phyloP scores from a whole-genome alignment of 1,140 invertebrate genomes.

The Panagrolaimus sp. region DNA sequence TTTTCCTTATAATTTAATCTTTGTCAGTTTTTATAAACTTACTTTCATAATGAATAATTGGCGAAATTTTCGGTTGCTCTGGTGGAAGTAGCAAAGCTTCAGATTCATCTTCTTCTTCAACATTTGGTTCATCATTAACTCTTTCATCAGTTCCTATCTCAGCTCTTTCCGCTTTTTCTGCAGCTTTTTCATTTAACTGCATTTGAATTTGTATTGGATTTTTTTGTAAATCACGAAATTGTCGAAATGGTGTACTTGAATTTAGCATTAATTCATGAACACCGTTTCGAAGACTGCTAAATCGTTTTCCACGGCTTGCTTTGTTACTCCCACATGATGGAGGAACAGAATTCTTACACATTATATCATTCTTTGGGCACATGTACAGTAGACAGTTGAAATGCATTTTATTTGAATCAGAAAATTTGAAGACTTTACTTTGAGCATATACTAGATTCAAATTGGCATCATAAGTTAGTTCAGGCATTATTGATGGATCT shows the following conservation, averaged over 20 bases:
- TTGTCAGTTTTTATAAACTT: background rate
- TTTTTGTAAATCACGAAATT: slow-evolving; percentile 9
- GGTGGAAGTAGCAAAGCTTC: background rate
- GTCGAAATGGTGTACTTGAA: background rate
- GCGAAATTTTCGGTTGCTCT: slow-evolving; percentile 1
- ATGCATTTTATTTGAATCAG: slow-evolving; percentile 30
- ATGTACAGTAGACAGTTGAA: slow-evolving; percentile 44
- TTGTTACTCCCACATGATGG: background rate
- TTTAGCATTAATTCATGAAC: slow-evolving; percentile 1
- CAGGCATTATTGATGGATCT: slow-evolving; percentile 33
- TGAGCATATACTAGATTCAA: slow-evolving; percentile 29
- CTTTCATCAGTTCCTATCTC: background rate
- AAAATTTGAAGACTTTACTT: slow-evolving; percentile 38
- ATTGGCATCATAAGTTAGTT: slow-evolving; percentile 28
- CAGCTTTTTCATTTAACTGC: background rate
- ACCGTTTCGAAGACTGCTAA: slow-evolving; percentile 5
- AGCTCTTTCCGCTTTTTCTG: background rate
- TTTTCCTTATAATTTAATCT: background rate
- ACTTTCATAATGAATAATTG: slow-evolving; percentile 19
- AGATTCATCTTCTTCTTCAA: background rate
- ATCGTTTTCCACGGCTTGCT: background rate
- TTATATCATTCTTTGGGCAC: slow-evolving; percentile 37
- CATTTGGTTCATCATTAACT: background rate
- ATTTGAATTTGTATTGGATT: slow-evolving; percentile 1
- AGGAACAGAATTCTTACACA: slow-evolving; percentile 20